Base-by-base conservation (phyloP, 2,797 vertebrate species). In the Enteromius mattozi region DNA sequence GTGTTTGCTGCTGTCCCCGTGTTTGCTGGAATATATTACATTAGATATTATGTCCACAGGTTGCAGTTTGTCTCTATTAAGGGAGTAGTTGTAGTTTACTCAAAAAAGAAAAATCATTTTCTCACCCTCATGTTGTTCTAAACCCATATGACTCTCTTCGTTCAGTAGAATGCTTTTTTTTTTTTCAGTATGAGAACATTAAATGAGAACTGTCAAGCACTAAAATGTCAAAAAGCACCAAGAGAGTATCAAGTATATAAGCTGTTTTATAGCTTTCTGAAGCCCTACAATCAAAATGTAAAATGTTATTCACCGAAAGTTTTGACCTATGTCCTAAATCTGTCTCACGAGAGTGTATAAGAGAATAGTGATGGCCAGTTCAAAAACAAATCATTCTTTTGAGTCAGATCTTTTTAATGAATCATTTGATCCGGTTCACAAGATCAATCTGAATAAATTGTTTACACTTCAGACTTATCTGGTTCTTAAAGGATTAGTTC, bases 11-110 rank as follows among this genome's bases (percentile, higher is more conserved):
- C 59, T 72, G 74, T 83, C 40, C 72, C 42, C 13, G 49, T 80
- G 81, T 81, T 78, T 35, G 27, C 71, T 69, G 66, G 71, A 85
- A 81, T 54, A 78, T 63, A 82, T 75, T 77, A 35, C 24, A 16
- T 80, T 86, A 65, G 66, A 80, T 80, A n/a, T 27, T 47, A 66
- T 75, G 35, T 14, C 49, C 79, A 85, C 42, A 56, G 49, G 82
- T 82, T 21, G 4, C 81, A 75, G 21, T 35, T n/a, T 27, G 35
- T 37, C 19, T 81, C 27, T 86, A 74, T 80, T 86, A 82, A 49
- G 63, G 2, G 9, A 47, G 40, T 12, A 35, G 56, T 59, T 24
- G 9, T 12, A 59, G n/a, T n/a, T 65, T 27, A 49, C 40, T 24
- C 17, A 12, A 30, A 65, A 47, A 47, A 30, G 10, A 47, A 24